These are phyloP conservation scores for Hydriomena furcata DNA, from an alignment of 2,888 invertebrate genomes.

Conservation along the genomic window DNA sequence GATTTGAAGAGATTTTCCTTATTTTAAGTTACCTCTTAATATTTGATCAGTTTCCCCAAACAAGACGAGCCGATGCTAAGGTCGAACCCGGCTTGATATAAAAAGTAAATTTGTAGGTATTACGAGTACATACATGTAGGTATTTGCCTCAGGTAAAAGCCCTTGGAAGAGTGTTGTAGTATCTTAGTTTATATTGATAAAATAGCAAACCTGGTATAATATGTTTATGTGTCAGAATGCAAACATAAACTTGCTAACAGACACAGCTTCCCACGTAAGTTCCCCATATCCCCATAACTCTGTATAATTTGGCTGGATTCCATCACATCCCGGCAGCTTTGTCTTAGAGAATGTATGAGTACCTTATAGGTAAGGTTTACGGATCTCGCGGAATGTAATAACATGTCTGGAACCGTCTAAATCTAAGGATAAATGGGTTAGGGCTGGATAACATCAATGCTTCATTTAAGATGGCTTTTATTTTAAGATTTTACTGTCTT, in stretches of 20 bases:
- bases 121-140: no score
- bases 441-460: neutral
- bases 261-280: neutral
- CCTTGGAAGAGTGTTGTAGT: no score
- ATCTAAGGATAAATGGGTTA: constrained; percentile 13
- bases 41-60: neutral
- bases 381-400: constrained; percentile 52
- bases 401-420: constrained; percentile 31
- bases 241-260: constrained; percentile 5
- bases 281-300: constrained; percentile 21
- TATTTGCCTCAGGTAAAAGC: no score
- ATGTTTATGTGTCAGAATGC: neutral
- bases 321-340: constrained; percentile 45
- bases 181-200: neutral
- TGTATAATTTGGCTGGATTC: constrained; percentile 39
- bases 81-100: neutral
- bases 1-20: no score
- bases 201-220: neutral
- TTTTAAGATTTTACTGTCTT: no score
- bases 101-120: neutral
- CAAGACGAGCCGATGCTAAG: neutral
- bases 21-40: neutral
- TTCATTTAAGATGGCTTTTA: neutral
- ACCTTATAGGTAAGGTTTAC: constrained; percentile 7
- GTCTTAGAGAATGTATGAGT: constrained; percentile 42